Conservation (phyloP, 2,113 vertebrate species). For the Aleadryas rufinucha region DNA sequence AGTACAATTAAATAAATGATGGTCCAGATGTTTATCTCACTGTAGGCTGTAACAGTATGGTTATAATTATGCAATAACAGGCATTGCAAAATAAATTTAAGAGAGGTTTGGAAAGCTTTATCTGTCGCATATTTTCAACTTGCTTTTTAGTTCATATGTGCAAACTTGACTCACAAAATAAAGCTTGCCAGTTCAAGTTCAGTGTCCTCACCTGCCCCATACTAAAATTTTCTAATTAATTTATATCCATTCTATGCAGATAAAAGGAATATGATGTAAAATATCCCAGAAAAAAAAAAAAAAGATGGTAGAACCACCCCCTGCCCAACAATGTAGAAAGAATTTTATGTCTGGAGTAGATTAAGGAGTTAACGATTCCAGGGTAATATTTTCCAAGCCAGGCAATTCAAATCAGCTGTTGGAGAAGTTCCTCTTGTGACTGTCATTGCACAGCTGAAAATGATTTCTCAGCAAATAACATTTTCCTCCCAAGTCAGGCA, state of each 20-base stretch:
- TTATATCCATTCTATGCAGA: background rate
- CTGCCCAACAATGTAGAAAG: background rate
- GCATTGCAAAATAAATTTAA: background rate
- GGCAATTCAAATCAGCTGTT: background rate
- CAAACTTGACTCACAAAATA: background rate
- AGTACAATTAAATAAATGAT: background rate
- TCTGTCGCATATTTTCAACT: background rate
- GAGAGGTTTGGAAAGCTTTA: background rate
- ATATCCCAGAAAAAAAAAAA: background rate
- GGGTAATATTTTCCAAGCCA: background rate
- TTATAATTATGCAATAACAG: background rate
- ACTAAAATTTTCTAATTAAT: background rate
- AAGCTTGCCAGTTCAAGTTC: background rate
- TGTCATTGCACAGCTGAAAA: background rate
- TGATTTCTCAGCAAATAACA: background rate
- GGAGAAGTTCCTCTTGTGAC: background rate
- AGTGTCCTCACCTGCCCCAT: background rate
- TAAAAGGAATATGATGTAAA: background rate
- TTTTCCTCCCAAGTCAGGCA: background rate
- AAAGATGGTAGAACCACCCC: background rate
- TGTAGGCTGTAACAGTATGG: background rate
- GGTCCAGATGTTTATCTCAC: background rate
- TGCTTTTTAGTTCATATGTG: background rate
- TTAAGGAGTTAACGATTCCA: background rate
- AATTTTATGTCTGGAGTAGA: background rate